phyloP scores from a whole-genome alignment of 1,140 invertebrate species.

The Nylanderia fulva region DNA sequence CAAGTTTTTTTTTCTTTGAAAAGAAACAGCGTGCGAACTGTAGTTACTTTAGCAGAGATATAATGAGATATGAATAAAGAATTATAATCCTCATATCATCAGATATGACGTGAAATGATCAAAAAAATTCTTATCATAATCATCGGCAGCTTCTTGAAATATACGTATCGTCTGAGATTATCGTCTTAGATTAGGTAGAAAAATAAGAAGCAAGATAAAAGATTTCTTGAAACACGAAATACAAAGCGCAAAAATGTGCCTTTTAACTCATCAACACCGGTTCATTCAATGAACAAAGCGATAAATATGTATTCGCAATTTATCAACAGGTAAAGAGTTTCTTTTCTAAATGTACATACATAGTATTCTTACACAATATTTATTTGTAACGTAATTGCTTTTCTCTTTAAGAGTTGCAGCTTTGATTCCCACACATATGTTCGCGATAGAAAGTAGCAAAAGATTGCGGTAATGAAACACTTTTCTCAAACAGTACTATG shows the following conservation, averaged over 20 bases:
- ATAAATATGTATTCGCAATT: background rate
- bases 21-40: background rate
- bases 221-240: background rate
- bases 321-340: background rate
- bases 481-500: background rate
- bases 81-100: background rate
- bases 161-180: no score
- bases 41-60: background rate
- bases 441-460: background rate
- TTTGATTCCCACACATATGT: background rate
- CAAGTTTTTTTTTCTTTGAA: no score
- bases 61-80: background rate
- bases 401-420: background rate
- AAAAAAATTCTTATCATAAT: background rate
- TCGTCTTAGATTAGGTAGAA: no score
- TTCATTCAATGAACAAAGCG: background rate
- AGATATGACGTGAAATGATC: background rate
- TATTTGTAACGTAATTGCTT: background rate
- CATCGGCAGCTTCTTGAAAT: no score
- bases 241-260: background rate
- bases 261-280: background rate
- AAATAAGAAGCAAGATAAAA: background rate
- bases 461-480: constrained; percentile 8
- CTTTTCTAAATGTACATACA: background rate
- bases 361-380: background rate